Base-by-base conservation (phyloP, 2,888 invertebrate species). In the Trichacis sp. region DNA sequence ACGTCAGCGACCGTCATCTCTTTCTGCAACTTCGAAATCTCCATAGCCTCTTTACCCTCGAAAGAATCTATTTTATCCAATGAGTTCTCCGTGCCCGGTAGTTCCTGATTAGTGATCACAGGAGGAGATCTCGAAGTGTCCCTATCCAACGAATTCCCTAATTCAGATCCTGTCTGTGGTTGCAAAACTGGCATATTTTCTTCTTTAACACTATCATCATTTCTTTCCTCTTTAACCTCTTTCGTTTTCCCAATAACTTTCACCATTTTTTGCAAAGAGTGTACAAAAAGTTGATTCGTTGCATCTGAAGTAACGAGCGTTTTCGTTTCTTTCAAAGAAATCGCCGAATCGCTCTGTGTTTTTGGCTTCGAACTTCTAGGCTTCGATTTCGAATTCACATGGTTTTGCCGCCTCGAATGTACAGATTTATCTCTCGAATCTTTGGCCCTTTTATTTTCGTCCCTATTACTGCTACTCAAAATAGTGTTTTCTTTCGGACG, bases 61-160 rank as follows among this genome's bases (percentile, higher is more conserved):
- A 68, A 59, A 17, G 51, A 58, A 19, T 70, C 70, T 9, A 69
- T 42, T 43, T 74, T 71, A 2, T 60, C 68, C 2, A 72, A 58
- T 8, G 15, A 9, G 15, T 40, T 40, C 8, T 40, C 40, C n/a
- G 40, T 12, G 15, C 9, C 8, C 40, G 40, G 4, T 3, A n/a
- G n/a, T 2, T 40, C 40, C n/a, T 50, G 24, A 15, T 45, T 51
- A n/a, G 82, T 82, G 14, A 82, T 82, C 6, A 81, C 75, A 9
- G 82, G 82, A 15, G 82, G 82, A 5, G 82, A 82, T 45, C 80
- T 74, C 2, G 82, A 82, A 19, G 68, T 73, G 18, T 82, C 82
- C 20, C 80, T 72, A 49, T 78, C 78, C 0, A 74, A 72, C 47
- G 36, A 70, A 0, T 71, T 51, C 38, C 76, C 74, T 17, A 76